Conservation (phyloP, 2,888 invertebrate genomes). For the Drosophila dives region DNA sequence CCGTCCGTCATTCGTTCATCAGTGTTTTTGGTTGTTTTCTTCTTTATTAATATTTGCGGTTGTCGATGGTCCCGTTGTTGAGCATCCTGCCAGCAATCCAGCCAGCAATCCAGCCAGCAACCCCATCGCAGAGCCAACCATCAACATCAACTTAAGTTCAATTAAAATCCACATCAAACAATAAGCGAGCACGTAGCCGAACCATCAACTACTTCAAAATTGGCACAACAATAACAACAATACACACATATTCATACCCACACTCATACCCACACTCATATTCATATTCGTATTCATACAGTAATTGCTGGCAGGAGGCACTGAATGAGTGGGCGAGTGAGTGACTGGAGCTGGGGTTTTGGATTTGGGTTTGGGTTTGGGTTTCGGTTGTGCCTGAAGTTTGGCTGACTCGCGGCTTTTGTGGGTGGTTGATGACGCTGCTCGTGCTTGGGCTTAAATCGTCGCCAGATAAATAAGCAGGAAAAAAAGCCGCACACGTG, state of each 20-base stretch:
- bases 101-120: slow-evolving; percentile 9
- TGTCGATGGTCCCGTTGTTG: slow-evolving; percentile 64
- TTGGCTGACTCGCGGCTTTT: slow-evolving; percentile 46
- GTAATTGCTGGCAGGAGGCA: slow-evolving; percentile 14
- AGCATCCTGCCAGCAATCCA: slow-evolving; percentile 47
- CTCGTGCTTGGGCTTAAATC: slow-evolving; percentile 72
- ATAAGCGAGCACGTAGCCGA: slow-evolving; percentile 82
- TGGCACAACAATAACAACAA: slow-evolving; percentile 66
- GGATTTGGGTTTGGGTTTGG: slow-evolving; percentile 3
- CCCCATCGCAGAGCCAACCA: slow-evolving; percentile 42
- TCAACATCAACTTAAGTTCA: slow-evolving; percentile 83
- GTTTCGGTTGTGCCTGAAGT: slow-evolving; percentile 1
- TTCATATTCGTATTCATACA: slow-evolving; percentile 17
- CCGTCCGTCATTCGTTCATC: slow-evolving; percentile 20
- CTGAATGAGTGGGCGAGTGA: neutral
- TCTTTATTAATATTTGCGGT: slow-evolving; percentile 73
- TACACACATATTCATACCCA: slow-evolving; percentile 14
- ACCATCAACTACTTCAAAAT: slow-evolving; percentile 72
- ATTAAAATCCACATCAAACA: slow-evolving; percentile 84
- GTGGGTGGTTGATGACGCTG: slow-evolving; percentile 53
- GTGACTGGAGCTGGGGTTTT: slow-evolving; percentile 4
- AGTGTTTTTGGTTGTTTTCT: slow-evolving; percentile 31
- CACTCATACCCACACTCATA: neutral
- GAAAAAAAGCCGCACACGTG: slow-evolving; percentile 66
- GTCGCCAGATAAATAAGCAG: slow-evolving; percentile 8